Evolutionary conservation across 1,140 invertebrate species (phyloP).

Genomic region (Euura saliciscinereae): DNA sequence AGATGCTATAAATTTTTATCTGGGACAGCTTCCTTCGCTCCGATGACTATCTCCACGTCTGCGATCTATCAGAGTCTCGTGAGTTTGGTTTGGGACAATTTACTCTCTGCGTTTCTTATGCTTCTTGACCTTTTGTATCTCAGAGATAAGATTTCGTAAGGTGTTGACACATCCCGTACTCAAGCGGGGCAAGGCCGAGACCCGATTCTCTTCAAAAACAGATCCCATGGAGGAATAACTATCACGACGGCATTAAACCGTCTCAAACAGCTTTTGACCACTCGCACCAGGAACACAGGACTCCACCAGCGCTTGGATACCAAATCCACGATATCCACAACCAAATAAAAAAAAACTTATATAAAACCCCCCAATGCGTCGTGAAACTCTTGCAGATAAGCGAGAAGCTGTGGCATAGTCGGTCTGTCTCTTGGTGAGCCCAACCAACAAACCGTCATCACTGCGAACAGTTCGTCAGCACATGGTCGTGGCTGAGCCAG

Average conservation of each 20-base stretch:
- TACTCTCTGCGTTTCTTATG: neutral
- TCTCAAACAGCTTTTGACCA: no score
- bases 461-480: slow-evolving; percentile 91
- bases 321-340: neutral
- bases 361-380: slow-evolving; percentile 81
- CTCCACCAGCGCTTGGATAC: neutral
- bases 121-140: slow-evolving; percentile 5
- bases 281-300: no score
- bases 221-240: neutral
- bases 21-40: neutral
- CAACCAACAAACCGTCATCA: slow-evolving; percentile 93
- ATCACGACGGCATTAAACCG: no score
- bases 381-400: slow-evolving; percentile 89
- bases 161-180: neutral
- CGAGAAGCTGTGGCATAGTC: slow-evolving; percentile 82
- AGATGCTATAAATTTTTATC: neutral
- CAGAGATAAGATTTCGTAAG: neutral
- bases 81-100: neutral
- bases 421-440: slow-evolving; percentile 78
- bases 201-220: neutral
- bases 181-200: neutral
- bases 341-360: slow-evolving; percentile 45
- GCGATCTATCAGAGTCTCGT: neutral
- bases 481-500: slow-evolving; percentile 91
- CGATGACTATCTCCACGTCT: neutral